Percentiles rank a stretch among this genome's conserved stretches.
These are phyloP conservation scores for Nothobranchius kuhntae DNA, from an alignment of 2,113 vertebrate genomes.

Conservation along the genomic window DNA sequence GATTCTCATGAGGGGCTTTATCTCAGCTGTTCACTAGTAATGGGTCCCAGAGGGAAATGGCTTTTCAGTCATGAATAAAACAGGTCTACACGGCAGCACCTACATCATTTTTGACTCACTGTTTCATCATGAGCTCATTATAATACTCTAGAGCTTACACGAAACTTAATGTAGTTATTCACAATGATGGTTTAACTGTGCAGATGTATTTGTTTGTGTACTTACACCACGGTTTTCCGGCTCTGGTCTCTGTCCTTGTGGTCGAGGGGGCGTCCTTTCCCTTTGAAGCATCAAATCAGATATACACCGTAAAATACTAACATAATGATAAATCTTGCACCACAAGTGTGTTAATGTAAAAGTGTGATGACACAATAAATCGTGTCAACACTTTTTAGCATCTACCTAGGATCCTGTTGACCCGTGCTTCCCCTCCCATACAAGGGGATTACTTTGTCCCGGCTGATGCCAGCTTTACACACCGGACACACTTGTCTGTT, in stretches of 20 bases:
- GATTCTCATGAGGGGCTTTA: conserved; percentile 36
- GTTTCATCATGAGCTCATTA: conserved; percentile 71
- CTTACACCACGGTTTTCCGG: conserved; percentile 97
- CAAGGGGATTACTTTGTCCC: conserved; percentile 97
- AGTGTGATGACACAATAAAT: too few species aligned
- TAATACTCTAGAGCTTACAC: conserved; percentile 10
- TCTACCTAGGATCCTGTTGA: conserved; percentile 96
- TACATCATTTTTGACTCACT: conserved; percentile 43
- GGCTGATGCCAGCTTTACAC: conserved; percentile 97
- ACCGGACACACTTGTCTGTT: conserved; percentile 98
- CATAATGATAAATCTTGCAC: too few species aligned
- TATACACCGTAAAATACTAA: background rate
- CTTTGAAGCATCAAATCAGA: conserved; percentile 72
- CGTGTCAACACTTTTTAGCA: background rate
- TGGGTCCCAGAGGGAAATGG: conserved; percentile 57
- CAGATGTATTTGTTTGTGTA: conserved; percentile 22
- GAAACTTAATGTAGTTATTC: background rate
- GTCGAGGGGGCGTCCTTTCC: conserved; percentile 96
- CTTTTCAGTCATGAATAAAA: conserved; percentile 65
- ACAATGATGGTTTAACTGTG: background rate
- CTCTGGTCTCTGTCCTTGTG: conserved; percentile 96
- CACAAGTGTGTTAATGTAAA: background rate
- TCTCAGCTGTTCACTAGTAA: conserved; percentile 52
- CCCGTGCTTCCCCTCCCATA: conserved; percentile 96
- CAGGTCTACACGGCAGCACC: conserved; percentile 9